Conservation (phyloP, 2,113 vertebrate species). For the Electrona antarctica region DNA sequence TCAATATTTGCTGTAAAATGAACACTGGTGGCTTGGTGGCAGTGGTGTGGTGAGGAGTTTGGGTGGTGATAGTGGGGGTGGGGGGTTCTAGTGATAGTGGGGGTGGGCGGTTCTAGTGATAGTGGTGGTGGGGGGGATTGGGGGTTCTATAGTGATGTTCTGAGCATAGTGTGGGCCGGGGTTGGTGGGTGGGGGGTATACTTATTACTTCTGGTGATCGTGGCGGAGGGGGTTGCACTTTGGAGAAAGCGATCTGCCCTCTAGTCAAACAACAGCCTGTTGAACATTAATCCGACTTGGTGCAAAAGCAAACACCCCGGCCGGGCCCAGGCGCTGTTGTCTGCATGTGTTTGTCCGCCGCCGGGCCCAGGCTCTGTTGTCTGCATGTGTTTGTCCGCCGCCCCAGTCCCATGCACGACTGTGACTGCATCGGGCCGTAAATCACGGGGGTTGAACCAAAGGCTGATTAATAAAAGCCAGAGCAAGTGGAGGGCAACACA, state of each 20-base stretch:
- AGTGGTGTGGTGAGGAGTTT: no score
- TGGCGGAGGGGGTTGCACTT: slow-evolving; percentile 4
- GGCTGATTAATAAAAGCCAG: slow-evolving; percentile 70
- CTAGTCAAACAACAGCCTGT: slow-evolving; percentile 68
- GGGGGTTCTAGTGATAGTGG: slow-evolving; percentile 2
- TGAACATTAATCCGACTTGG: slow-evolving; percentile 70
- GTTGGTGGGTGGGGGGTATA: not conserved
- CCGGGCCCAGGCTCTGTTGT: slow-evolving; percentile 15
- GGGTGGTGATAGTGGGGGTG: not conserved
- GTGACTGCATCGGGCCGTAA: slow-evolving; percentile 52
- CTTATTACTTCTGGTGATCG: not conserved
- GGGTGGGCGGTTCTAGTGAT: slow-evolving; percentile 10
- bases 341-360: slow-evolving; percentile 44
- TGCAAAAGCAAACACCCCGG: slow-evolving; percentile 66
- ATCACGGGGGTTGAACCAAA: slow-evolving; percentile 63
- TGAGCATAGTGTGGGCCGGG: not conserved
- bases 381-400: slow-evolving; percentile 44
- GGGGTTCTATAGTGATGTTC: no score
- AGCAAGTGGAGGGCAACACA: slow-evolving; percentile 70
- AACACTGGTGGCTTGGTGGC: no score
- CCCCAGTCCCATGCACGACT: slow-evolving; percentile 31
- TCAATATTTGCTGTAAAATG: no score
- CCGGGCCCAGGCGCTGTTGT: slow-evolving; percentile 48
- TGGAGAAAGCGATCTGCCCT: slow-evolving; percentile 40
- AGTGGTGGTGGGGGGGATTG: no score